phyloP scores from a whole-genome alignment of 1,140 invertebrate species.

The Trichonephila clavipes region DNA sequence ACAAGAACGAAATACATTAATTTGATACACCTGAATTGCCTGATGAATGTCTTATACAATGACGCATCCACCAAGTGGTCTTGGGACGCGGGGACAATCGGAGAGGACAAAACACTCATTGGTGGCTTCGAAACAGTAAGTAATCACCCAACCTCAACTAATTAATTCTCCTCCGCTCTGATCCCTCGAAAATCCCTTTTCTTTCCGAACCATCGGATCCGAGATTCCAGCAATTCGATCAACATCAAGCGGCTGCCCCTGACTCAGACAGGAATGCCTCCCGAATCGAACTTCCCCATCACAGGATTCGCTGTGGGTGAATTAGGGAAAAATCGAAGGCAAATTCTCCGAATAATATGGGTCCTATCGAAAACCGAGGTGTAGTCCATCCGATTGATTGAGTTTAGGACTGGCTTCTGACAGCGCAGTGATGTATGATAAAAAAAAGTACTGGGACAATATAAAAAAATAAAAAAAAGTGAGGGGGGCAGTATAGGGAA shows the following conservation, averaged over 20 bases:
- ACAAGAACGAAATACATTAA: too few relatives aligned
- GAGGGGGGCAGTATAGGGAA: background rate
- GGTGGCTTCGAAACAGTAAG: background rate
- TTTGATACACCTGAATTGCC: too few relatives aligned
- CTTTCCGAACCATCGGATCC: background rate
- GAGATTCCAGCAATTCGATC: slow-evolving; percentile 1
- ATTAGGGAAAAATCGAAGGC: slow-evolving; percentile 32
- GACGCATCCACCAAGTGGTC: background rate
- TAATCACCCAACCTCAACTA: slow-evolving; percentile 6
- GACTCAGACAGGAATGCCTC: background rate
- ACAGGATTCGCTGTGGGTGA: background rate
- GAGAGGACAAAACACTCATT: background rate
- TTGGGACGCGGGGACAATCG: background rate
- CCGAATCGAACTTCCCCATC: slow-evolving; percentile 27
- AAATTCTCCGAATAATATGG: slow-evolving; percentile 65
- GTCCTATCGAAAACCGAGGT: slow-evolving; percentile 41
- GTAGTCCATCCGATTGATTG: slow-evolving; percentile 60
- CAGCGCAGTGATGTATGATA: slow-evolving; percentile 63
- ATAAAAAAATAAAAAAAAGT: background rate
- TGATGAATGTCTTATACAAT: too few relatives aligned
- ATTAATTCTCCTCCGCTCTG: slow-evolving; percentile 35
- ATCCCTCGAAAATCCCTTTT: slow-evolving; percentile 49
- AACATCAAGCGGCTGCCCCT: background rate
- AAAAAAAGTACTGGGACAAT: background rate
- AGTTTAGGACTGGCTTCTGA: slow-evolving; percentile 60